Evolutionary conservation across 1,140 invertebrate genomes (phyloP).

Genomic region (Tetragnatha versicolor): DNA sequence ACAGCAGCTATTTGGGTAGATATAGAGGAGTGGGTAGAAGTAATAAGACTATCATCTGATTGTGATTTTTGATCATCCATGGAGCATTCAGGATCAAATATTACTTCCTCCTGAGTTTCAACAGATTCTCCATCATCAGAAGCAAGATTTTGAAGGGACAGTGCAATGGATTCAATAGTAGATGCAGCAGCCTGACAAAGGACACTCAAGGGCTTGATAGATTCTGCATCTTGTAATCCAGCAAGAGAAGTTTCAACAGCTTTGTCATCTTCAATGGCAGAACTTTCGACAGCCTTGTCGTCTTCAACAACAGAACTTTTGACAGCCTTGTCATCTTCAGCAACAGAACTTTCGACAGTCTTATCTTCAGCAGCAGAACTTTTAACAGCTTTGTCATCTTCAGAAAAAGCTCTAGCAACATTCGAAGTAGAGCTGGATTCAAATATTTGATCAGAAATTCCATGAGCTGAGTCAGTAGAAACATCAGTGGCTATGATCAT

Average conservation of each 20-base stretch:
- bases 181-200: not conserved
- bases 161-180: not conserved
- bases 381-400: too few species aligned
- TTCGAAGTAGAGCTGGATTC: too few species aligned
- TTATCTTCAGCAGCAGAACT: not conserved
- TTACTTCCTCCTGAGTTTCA: too few species aligned
- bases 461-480: too few species aligned
- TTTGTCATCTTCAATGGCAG: not conserved
- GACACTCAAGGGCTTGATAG: conserved; percentile 6
- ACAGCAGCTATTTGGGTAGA: conserved; percentile 34
- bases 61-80: too few species aligned
- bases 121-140: too few species aligned
- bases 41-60: conserved; percentile 25
- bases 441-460: too few species aligned
- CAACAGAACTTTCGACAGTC: not conserved
- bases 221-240: not conserved
- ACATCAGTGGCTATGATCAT: too few species aligned
- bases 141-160: not conserved
- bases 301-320: not conserved
- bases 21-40: conserved; percentile 25
- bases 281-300: not conserved
- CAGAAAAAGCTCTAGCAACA: too few species aligned
- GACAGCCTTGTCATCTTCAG: not conserved
- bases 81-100: too few species aligned
- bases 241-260: not conserved